A percentile compares a stretch with the other conserved stretches of the same genome.
phyloP scores from a whole-genome alignment of 1,140 invertebrate genomes.

The Trypoxylus dichotomus region DNA sequence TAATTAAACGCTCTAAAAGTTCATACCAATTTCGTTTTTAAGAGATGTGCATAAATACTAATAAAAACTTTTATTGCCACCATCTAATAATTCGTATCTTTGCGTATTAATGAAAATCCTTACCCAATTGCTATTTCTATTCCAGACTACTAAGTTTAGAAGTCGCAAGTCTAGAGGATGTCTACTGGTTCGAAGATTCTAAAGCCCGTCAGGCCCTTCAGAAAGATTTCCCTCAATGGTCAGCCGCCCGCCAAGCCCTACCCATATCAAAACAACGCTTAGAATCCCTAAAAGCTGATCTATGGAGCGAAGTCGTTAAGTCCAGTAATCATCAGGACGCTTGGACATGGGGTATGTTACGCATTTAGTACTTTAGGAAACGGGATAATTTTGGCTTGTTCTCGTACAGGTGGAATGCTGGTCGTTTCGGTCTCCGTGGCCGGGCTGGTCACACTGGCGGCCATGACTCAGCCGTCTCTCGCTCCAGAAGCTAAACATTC shows the following conservation, averaged over 20 bases:
- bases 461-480: slow-evolving; percentile 83
- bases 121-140: background rate
- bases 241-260: slow-evolving; percentile 71
- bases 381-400: background rate
- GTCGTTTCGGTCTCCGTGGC: slow-evolving; percentile 83
- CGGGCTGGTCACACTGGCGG: slow-evolving; percentile 80
- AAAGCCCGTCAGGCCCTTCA: slow-evolving; percentile 68
- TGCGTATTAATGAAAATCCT: too few relatives aligned
- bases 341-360: slow-evolving; percentile 77
- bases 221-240: slow-evolving; percentile 80
- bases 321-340: slow-evolving; percentile 83
- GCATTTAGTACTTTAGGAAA: background rate
- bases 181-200: slow-evolving; percentile 85
- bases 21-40: too few relatives aligned
- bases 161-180: slow-evolving; percentile 80
- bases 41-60: too few relatives aligned
- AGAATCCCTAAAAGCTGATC: slow-evolving; percentile 73
- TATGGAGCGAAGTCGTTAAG: slow-evolving; percentile 88
- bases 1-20: too few relatives aligned
- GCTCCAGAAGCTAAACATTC: slow-evolving; percentile 86
- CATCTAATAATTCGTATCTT: too few relatives aligned
- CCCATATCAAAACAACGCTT: slow-evolving; percentile 78
- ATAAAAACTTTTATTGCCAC: too few relatives aligned
- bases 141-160: slow-evolving; percentile 74
- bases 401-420: slow-evolving; percentile 73